A percentile compares a stretch with the other conserved stretches of the same genome.
Evolutionary conservation across 2,113 vertebrate species (phyloP).

Genomic region (Lagopus muta): DNA sequence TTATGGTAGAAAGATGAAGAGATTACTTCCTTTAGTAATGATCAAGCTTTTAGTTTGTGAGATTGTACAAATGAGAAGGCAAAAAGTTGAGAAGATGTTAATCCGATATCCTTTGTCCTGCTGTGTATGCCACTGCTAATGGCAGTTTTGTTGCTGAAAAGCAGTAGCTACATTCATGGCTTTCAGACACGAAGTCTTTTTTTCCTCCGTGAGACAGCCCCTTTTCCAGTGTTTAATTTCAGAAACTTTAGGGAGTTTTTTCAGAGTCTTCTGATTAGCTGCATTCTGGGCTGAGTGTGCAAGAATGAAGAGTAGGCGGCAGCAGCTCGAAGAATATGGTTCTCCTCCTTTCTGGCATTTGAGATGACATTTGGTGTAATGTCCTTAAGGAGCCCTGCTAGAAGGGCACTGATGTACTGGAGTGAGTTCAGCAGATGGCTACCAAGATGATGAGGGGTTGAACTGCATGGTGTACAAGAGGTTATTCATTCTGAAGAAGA

Average conservation of each 20-base stretch:
- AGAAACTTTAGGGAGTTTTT: background rate
- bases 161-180: background rate
- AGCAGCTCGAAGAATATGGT: fast-evolving
- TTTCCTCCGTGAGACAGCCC: background rate
- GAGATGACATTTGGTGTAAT: background rate
- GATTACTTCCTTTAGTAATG: background rate
- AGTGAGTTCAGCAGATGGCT: no score
- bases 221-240: background rate
- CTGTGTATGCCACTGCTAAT: background rate
- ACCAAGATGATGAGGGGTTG: background rate
- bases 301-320: background rate
- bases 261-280: background rate
- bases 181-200: background rate
- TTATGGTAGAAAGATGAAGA: background rate
- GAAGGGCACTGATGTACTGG: fast-evolving
- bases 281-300: background rate
- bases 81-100: background rate
- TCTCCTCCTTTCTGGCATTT: background rate
- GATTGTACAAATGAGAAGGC: background rate
- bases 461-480: fast-evolving
- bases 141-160: background rate
- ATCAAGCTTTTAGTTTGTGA: background rate
- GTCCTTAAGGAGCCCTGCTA: background rate
- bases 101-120: background rate
- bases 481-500: background rate